These are phyloP conservation scores for Notodonta dromedarius DNA, from an alignment of 2,888 invertebrate species.

Conservation along the genomic window DNA sequence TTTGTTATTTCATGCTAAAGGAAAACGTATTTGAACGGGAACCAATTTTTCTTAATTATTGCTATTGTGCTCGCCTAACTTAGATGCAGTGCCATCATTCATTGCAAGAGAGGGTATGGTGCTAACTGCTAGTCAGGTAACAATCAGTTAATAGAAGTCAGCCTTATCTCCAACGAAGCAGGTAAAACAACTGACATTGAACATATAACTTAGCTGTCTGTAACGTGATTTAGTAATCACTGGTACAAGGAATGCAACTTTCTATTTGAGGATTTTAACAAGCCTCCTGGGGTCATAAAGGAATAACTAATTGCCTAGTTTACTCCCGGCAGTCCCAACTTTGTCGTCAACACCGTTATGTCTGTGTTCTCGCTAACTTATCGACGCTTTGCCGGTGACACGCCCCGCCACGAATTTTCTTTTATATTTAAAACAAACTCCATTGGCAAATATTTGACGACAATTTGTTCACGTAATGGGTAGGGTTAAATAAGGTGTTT, in stretches of 20 bases:
- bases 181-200: too few species aligned
- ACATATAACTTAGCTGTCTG: background rate
- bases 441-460: conserved; percentile 2
- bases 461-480: background rate
- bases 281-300: background rate
- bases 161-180: too few species aligned
- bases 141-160: too few species aligned
- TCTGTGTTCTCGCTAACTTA: conserved; percentile 53
- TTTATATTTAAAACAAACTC: conserved; percentile 22
- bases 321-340: conserved; percentile 46
- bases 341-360: conserved; percentile 44
- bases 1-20: too few species aligned
- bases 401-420: conserved; percentile 17
- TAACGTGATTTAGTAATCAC: background rate
- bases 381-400: conserved; percentile 26
- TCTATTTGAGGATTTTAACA: background rate
- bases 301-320: conserved; percentile 46
- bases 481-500: background rate
- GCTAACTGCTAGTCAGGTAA: too few species aligned
- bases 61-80: too few species aligned
- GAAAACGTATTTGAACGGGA: too few species aligned
- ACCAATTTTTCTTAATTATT: too few species aligned
- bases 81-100: too few species aligned
- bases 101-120: too few species aligned
- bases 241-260: too few species aligned